Conservation (phyloP, 2,797 vertebrate species). For the Limosa lapponica region DNA sequence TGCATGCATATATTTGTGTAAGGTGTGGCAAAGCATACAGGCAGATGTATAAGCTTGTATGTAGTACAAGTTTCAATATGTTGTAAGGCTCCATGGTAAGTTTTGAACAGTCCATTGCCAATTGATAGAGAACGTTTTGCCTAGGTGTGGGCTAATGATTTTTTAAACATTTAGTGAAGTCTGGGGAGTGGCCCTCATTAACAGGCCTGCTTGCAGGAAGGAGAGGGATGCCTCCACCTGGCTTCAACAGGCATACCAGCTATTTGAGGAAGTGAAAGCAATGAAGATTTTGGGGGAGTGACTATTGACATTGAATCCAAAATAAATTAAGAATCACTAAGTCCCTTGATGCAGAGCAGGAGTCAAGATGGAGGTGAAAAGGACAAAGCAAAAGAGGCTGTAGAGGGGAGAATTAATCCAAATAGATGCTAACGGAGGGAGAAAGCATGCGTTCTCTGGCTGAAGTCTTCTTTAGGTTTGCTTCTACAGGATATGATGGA, state of each 20-base stretch:
- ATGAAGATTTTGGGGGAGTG: not conserved
- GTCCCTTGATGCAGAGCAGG: not conserved
- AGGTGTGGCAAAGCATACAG: not conserved
- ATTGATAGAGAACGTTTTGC: not conserved
- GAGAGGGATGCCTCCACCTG: not conserved
- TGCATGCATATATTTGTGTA: not conserved
- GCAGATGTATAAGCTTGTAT: not conserved
- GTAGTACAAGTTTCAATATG: not conserved
- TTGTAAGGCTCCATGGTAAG: not conserved
- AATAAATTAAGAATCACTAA: not conserved
- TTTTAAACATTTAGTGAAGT: not conserved
- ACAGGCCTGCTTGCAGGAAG: not conserved
- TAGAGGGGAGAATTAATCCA: not conserved
- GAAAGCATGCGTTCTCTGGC: not conserved
- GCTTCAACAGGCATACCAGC: accelerated
- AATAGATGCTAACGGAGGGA: not conserved
- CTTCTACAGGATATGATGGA: not conserved
- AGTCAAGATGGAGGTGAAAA: not conserved
- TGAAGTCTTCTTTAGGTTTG: not conserved
- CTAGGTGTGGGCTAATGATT: not conserved
- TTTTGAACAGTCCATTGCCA: not conserved
- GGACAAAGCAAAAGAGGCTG: not conserved
- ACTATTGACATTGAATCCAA: not conserved
- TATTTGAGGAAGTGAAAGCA: not conserved
- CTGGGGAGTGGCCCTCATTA: not conserved